Base-by-base conservation (phyloP, 2,888 invertebrate species). In the Melangyna quadrimaculata region DNA sequence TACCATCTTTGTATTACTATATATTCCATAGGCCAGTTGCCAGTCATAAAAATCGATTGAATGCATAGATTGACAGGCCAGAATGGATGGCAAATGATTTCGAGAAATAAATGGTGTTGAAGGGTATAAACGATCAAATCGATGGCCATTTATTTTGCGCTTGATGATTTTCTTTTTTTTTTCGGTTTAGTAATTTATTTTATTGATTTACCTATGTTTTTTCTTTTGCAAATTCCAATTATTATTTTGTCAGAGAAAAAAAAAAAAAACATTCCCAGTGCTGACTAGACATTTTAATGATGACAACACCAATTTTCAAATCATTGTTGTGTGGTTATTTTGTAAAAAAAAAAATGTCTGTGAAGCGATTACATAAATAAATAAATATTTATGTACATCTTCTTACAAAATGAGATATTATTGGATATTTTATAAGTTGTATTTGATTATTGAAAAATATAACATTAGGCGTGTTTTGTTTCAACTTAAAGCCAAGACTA, bases 81-180 rank as follows among this genome's bases (percentile, higher is more conserved):
- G 7, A 65, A 67, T 67, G 48, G 35, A 48, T 51, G 67, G 48
- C 67, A 51, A 67, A 67, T 67, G 22, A 67, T 67, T 67, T 67
- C 51, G 51, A 67, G 67, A 51, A 67, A 51, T 67, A 67, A 67
- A 67, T 67, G 67, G 67, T 67, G 67, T 67, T 67, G 67, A 67
- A 67, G 32, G 51, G 14, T 67, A 51, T 67, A 37, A 67, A 22
- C 59, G 59, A 67, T 22, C 3, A 22, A 67, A 67, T 67, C 51
- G 67, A 67, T 67, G 22, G n/a, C n/a, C 6, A 67, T 67, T 67
- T 67, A 19, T 67, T 67, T 67, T 32, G 14, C 14, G 32, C 51
- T 45, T 45, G 29, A 19, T 45, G n/a, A n/a, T 29, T 63, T 45
- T 22, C 8, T 14, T 22, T 4, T 45, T 45, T 45, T 4, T 45